Evolutionary conservation across 1,140 invertebrate genomes (phyloP), one percentile per base, ranked within the genome.

Genomic region (Zaprionus nigranus): DNA sequence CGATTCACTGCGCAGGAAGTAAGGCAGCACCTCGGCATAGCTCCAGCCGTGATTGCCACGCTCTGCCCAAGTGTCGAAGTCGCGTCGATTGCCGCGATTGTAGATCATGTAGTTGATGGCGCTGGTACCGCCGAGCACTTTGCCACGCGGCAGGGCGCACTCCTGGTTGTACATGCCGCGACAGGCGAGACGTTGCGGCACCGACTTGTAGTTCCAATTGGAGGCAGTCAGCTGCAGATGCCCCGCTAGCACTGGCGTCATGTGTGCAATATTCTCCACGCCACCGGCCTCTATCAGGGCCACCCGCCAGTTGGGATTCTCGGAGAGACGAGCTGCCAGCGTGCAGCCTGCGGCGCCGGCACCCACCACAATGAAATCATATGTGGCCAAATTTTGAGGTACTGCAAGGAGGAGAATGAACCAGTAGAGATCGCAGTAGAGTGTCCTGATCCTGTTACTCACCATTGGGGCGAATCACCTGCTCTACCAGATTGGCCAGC

Each of bases 31-130:
- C 2, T 96, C 95, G 4, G 94, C 93, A 83, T 96, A 98, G 20
- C 95, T 95, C 97, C 95, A 95, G 49, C 96, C 96, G 11, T 92
- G 91, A 77, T 95, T 95, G 0, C 96, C 96, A 11, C 94, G 93
- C 5, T 93, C 93, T 2, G 95, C 96, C 95, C 97, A 97, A 22
- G 94, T 91, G 90, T 98, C 95, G 92, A 96, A 98, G 81, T 98
- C 96, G 12, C 92, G 91, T 5, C 94, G 94, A 93, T 97, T 95
- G 1, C 97, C 98, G 40, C 98, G 94, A 1, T 97, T 96, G 90
- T 98, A 98, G n/a, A 97, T 96, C 96, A 98, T 97, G 59, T 95
- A 97, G 90, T 98, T 98, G 22, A 98, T 95, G 2, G 96, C 95
- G 24, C 96, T 96, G 1, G 95, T 95, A 0, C 97, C 97, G 2